Evolutionary conservation across 2,797 vertebrate genomes (phyloP).

Genomic region (Tapirus indicus): DNA sequence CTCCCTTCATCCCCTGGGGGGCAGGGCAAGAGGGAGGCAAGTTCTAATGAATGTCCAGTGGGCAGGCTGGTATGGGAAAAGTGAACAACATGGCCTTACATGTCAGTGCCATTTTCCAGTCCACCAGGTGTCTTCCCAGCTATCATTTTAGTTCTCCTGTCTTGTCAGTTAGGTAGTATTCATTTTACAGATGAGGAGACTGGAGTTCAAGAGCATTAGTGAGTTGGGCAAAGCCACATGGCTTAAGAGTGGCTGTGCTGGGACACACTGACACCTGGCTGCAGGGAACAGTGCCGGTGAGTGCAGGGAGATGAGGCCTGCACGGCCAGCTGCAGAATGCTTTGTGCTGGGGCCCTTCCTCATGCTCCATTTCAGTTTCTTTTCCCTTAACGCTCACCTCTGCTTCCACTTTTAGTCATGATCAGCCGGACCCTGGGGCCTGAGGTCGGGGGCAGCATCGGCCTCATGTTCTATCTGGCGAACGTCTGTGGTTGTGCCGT

Average conservation of each 20-base stretch:
- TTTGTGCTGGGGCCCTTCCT: not conserved
- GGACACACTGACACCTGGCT: not conserved
- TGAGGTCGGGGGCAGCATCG: conserved; percentile 96
- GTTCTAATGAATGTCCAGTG: not conserved
- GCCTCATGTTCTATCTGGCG: conserved; percentile 96
- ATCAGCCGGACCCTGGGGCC: conserved; percentile 96
- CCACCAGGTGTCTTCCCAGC: not conserved
- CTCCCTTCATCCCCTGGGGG: not conserved
- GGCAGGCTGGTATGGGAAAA: not conserved
- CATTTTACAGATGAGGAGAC: not conserved
- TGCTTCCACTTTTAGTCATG: conserved; percentile 91
- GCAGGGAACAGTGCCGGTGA: not conserved
- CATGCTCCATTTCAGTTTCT: conserved; percentile 10
- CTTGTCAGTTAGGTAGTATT: not conserved
- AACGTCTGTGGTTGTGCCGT: conserved; percentile 95
- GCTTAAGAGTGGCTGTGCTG: not conserved
- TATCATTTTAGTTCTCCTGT: not conserved
- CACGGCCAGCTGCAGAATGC: not conserved
- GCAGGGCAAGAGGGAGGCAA: not conserved
- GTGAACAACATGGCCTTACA: not conserved
- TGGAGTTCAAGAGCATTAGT: not conserved
- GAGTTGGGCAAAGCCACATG: not conserved
- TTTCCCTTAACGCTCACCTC: conserved; percentile 76
- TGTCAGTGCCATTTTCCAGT: not conserved
- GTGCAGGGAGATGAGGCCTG: not conserved